These are phyloP conservation scores for Saguinus midas DNA, from an alignment of 2,113 vertebrate genomes.

Conservation along the genomic window DNA sequence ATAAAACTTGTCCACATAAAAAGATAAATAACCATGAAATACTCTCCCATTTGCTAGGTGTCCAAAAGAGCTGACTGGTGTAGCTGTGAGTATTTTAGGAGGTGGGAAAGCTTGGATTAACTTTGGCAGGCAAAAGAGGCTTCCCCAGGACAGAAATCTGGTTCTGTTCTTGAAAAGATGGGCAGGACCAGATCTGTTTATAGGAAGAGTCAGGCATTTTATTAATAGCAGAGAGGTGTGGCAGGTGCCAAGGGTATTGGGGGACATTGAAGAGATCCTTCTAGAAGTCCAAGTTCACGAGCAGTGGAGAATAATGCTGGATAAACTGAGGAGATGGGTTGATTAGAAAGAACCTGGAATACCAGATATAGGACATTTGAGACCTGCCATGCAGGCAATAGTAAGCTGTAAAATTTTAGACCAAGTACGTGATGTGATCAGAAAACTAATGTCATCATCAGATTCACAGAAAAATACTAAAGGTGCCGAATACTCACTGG, in stretches of 20 bases:
- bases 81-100: no score
- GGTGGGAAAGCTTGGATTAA: background rate
- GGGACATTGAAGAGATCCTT: background rate
- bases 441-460: background rate
- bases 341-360: background rate
- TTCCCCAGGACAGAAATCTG: background rate
- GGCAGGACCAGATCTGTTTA: background rate
- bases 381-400: background rate
- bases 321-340: background rate
- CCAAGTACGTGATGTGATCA: background rate
- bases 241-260: fast-evolving
- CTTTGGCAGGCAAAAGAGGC: background rate
- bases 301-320: background rate
- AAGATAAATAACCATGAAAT: background rate
- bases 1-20: background rate
- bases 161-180: background rate
- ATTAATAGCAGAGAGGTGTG: background rate
- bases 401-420: background rate
- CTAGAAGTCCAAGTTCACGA: background rate
- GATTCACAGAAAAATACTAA: background rate
- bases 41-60: background rate
- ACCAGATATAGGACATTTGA: background rate
- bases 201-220: background rate
- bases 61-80: background rate
- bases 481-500: fast-evolving